Conservation (phyloP, 2,113 vertebrate species). For the Phalacrocorax pelagicus region DNA sequence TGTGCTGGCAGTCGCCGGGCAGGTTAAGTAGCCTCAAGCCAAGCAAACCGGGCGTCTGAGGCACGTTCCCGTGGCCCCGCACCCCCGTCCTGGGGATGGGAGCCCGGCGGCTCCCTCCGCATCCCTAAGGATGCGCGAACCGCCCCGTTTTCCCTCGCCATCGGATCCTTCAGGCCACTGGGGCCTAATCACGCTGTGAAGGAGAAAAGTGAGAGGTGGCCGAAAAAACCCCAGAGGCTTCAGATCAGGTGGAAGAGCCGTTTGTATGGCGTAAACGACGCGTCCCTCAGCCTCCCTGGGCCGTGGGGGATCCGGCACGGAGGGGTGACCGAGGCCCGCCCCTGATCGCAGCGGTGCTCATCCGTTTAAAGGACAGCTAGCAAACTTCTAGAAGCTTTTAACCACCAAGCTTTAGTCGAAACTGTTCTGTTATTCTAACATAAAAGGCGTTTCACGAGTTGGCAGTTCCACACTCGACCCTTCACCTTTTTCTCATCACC, state of each 20-base stretch:
- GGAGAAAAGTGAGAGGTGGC: slow-evolving; percentile 40
- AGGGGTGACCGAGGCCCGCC: not conserved
- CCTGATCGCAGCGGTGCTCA: not conserved
- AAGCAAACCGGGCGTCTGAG: not conserved
- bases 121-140: not conserved
- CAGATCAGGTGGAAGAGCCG: not conserved
- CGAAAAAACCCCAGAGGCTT: not conserved
- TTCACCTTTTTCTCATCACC: not conserved
- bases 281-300: not conserved
- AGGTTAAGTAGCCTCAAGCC: not conserved
- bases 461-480: not conserved
- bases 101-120: not conserved
- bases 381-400: not conserved
- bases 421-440: not conserved
- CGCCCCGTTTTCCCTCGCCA: not conserved
- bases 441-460: slow-evolving; percentile 33
- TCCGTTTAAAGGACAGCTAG: not conserved
- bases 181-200: not conserved
- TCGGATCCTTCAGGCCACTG: not conserved
- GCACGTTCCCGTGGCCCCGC: not conserved
- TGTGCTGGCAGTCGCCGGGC: not conserved
- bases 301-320: not conserved
- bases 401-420: not conserved
- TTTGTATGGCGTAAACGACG: not conserved
- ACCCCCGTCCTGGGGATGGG: not conserved